phyloP scores from a whole-genome alignment of 2,888 invertebrate species.

The Trissoscelio sp. region DNA sequence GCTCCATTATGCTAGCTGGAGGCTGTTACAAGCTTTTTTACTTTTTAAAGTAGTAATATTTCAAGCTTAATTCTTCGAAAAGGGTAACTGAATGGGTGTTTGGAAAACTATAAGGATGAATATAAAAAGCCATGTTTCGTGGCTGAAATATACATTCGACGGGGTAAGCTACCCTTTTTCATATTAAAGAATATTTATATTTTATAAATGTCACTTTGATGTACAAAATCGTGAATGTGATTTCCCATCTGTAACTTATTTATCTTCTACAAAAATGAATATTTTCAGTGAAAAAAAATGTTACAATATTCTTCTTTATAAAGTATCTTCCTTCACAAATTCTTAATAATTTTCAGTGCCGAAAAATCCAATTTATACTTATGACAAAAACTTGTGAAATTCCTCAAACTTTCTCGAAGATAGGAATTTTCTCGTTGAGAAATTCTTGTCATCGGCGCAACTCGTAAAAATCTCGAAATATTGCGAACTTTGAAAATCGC shows the following conservation, averaged over 20 bases:
- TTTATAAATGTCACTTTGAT: slow-evolving; percentile 27
- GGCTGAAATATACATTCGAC: slow-evolving; percentile 1
- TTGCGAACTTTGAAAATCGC: not conserved
- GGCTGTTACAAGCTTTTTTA: slow-evolving; percentile 39
- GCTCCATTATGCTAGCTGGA: not conserved
- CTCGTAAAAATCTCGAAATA: slow-evolving; percentile 27
- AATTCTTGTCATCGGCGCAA: slow-evolving; percentile 20
- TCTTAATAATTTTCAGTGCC: slow-evolving; percentile 1
- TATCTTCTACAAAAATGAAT: too few relatives aligned
- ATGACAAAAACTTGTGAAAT: slow-evolving; percentile 16
- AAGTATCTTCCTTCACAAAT: not conserved
- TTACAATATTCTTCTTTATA: too few relatives aligned
- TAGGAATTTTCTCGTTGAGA: slow-evolving; percentile 21
- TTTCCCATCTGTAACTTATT: too few relatives aligned
- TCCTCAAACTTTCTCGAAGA: slow-evolving; percentile 8
- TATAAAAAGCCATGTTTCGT: slow-evolving; percentile 31
- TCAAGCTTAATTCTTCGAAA: slow-evolving; percentile 42
- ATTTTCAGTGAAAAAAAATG: not conserved
- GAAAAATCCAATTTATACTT: slow-evolving; percentile 23
- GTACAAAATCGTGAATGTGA: not conserved
- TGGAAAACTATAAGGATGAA: slow-evolving; percentile 49
- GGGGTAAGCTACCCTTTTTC: slow-evolving; percentile 5
- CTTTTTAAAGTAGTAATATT: slow-evolving; percentile 40
- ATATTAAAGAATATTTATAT: slow-evolving; percentile 30
- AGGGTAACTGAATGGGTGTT: slow-evolving; percentile 40